Evolutionary conservation across 2,113 vertebrate genomes (phyloP).

Genomic region (Macquaria australasica): DNA sequence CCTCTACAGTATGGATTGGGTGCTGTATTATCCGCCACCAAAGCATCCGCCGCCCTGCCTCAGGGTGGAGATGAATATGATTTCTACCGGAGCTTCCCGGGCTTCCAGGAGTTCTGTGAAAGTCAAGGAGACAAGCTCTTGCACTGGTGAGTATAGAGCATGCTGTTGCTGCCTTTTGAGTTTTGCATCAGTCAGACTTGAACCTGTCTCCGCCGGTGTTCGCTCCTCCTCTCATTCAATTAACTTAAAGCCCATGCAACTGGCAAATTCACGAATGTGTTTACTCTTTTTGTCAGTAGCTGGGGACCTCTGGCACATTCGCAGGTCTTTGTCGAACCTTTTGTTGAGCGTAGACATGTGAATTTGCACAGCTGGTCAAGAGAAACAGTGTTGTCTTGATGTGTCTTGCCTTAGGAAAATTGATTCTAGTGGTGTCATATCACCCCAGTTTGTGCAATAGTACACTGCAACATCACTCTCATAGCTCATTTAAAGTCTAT

Average conservation of each 20-base stretch:
- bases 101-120: constrained; percentile 91
- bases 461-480: not conserved
- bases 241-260: not conserved
- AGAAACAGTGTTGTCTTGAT: not conserved
- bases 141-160: constrained; percentile 84
- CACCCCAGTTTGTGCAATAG: not conserved
- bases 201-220: not conserved
- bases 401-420: not conserved
- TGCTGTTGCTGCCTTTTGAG: not conserved
- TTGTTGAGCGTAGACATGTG: not conserved
- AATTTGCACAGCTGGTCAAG: not conserved
- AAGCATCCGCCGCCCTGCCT: constrained; percentile 90
- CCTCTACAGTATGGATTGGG: constrained; percentile 90
- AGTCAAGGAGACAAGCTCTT: constrained; percentile 90
- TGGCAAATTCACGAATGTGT: not conserved
- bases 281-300: not conserved
- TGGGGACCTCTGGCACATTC: not conserved
- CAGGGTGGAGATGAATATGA: constrained; percentile 94
- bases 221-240: not conserved
- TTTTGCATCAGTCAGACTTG: not conserved
- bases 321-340: not conserved
- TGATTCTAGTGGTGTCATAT: not conserved
- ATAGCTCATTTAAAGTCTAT: not conserved
- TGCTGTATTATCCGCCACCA: constrained; percentile 91
- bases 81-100: constrained; percentile 95